A percentile compares a stretch with the other conserved stretches of the same genome.
phyloP scores from a whole-genome alignment of 2,888 invertebrate genomes.

The Drosophila helvetica region DNA sequence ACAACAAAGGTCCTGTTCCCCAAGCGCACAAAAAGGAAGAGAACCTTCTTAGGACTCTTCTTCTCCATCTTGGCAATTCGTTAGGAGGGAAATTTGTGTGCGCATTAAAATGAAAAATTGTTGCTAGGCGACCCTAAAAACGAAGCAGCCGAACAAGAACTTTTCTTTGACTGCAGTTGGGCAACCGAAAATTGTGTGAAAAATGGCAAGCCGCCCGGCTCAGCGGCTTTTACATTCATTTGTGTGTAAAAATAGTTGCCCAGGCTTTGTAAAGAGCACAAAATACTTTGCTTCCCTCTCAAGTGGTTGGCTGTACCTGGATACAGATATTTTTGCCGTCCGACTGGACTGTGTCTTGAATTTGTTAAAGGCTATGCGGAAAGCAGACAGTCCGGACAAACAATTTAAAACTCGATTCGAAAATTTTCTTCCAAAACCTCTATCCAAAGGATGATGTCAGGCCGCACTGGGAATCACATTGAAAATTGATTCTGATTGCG shows the following conservation, averaged over 20 bases:
- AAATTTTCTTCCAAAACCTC: not conserved
- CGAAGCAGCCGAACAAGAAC: conserved; percentile 26
- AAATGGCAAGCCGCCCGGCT: conserved; percentile 45
- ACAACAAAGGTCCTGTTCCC: conserved; percentile 17
- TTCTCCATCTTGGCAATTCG: conserved; percentile 52
- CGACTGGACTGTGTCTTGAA: conserved; percentile 42
- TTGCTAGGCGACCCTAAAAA: conserved; percentile 57
- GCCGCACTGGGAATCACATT: conserved; percentile 27
- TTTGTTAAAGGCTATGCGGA: conserved; percentile 53
- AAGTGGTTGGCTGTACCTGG: conserved; percentile 39
- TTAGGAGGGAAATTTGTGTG: conserved; percentile 76
- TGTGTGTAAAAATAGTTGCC: conserved; percentile 74
- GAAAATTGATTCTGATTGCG: conserved; percentile 23
- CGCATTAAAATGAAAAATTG: conserved; percentile 81
- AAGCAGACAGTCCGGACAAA: conserved; percentile 1
- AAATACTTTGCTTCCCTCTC: conserved; percentile 27
- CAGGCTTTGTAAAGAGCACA: conserved; percentile 30
- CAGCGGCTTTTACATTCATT: conserved; percentile 61
- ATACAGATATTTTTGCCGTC: conserved; percentile 27
- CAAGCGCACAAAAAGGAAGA: conserved; percentile 11
- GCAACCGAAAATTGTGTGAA: conserved; percentile 51
- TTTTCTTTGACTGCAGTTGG: conserved; percentile 48
- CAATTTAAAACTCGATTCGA: not conserved
- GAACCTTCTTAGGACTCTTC: conserved; percentile 15
- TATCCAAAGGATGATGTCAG: conserved; percentile 14